phyloP scores from a whole-genome alignment of 2,888 invertebrate species.

The Phyto melanocephala region DNA sequence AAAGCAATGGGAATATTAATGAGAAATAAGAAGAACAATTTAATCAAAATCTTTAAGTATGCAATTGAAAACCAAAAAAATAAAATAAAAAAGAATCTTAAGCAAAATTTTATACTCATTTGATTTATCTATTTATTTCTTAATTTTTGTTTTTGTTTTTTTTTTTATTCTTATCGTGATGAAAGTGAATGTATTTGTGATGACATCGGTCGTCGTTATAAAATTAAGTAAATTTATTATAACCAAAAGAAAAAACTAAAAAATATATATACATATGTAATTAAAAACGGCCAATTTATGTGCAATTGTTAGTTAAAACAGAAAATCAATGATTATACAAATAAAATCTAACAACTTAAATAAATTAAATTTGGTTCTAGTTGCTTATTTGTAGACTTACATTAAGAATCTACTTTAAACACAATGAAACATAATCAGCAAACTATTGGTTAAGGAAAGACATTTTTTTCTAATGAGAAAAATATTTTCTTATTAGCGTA shows the following conservation, averaged over 20 bases:
- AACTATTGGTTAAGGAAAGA: background rate
- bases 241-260: conserved; percentile 2
- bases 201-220: background rate
- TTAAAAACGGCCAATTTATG: conserved; percentile 52
- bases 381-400: background rate
- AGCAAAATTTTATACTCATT: conserved; percentile 26
- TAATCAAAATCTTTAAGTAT: conserved; percentile 60
- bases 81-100: conserved; percentile 26
- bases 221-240: conserved; percentile 46
- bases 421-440: background rate
- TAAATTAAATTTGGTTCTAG: background rate
- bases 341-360: background rate
- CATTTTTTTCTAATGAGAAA: background rate
- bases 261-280: background rate
- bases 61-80: conserved; percentile 17
- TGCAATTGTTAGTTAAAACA: conserved; percentile 57
- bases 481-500: too few relatives aligned
- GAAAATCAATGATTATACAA: conserved; percentile 15
- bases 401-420: too few relatives aligned
- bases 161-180: conserved; percentile 1
- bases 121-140: background rate
- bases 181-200: conserved; percentile 18
- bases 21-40: conserved; percentile 3
- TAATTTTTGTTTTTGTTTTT: too few relatives aligned
- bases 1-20: conserved; percentile 1